Evolutionary conservation across 2,888 invertebrate genomes (phyloP), one percentile per base, ranked within the genome.

Genomic region (Hermaeophaga mercurialis): DNA sequence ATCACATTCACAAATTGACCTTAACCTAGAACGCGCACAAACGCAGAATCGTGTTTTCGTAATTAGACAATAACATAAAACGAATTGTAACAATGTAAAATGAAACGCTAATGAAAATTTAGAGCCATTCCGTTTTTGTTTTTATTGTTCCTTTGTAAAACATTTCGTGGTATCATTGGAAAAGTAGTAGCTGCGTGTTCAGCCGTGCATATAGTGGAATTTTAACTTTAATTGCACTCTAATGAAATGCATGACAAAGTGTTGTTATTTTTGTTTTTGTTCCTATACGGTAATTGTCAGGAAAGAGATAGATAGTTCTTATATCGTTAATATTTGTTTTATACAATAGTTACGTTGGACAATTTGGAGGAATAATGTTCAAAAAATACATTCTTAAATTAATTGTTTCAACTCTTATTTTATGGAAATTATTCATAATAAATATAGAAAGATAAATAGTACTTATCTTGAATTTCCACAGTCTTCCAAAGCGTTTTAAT

Each of bases 181-280:
- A 33, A n/a, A 18, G 31, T 22, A 22, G 26, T 24, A 43, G n/a
- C 18, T 45, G 31, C 33, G 15, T 45, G 45, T 45, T 45, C 19
- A 9, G 31, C 45, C 18, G n/a, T 45, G 45, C 17, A n/a, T n/a
- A n/a, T n/a, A 31, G 33, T 15, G 33, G 33, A 45, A 45, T 33
- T 33, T 31, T n/a, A 45, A n/a, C 45, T 31, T 33, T 45, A 33
- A 45, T 45, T 45, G 45, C 45, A 33, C 12, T 45, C 12, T 33
- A 45, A 39, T 33, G 45, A n/a, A 44, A 44, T 19, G 28, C 44
- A 31, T 14, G 44, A 6, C 17, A n/a, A 6, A 28, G 9, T 28
- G 44, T 26, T 44, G 44, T 43, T 43, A 14, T 22, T 28, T 44
- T n/a, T n/a, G n/a, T n/a, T n/a, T n/a, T n/a, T n/a, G n/a, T n/a